Conservation (phyloP, 2,888 invertebrate genomes). For the Gnatocerus cornutus region DNA sequence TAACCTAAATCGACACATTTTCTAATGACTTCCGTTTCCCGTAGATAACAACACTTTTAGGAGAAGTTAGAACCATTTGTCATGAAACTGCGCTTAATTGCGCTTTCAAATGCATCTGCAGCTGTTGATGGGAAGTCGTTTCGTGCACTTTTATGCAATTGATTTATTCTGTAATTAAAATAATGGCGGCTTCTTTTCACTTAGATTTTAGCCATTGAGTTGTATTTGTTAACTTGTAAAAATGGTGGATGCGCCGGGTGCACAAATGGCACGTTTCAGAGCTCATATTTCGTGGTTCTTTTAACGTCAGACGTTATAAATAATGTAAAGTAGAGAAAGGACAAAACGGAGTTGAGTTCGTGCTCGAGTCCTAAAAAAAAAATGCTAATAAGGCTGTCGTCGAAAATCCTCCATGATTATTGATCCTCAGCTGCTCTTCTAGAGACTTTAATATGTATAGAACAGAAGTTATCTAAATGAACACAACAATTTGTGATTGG, state of each 20-base stretch:
- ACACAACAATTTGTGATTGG: slow-evolving; percentile 23
- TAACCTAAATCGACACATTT: slow-evolving; percentile 8
- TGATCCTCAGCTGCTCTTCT: slow-evolving; percentile 1
- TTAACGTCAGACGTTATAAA: slow-evolving; percentile 9
- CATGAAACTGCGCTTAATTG: slow-evolving; percentile 4
- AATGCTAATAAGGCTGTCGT: too few relatives aligned
- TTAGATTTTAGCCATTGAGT: too few relatives aligned
- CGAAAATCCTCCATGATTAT: not conserved
- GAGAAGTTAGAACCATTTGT: not conserved
- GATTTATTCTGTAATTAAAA: slow-evolving; percentile 15
- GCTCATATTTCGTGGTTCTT: too few relatives aligned
- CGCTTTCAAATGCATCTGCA: slow-evolving; percentile 16
- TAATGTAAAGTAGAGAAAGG: slow-evolving; percentile 10
- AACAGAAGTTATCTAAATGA: slow-evolving; percentile 19
- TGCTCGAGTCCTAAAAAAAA: not conserved
- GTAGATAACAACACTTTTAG: not conserved
- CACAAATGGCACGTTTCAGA: too few relatives aligned
- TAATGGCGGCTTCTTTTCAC: not conserved
- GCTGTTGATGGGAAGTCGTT: slow-evolving; percentile 4
- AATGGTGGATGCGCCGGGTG: too few relatives aligned
- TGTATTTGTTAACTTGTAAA: not conserved
- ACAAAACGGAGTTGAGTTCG: slow-evolving; percentile 18
- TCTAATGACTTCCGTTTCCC: not conserved
- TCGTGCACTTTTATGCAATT: slow-evolving; percentile 14
- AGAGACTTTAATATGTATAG: slow-evolving; percentile 19